Evolutionary conservation across 2,888 invertebrate species (phyloP), one percentile per base, ranked within the genome.

Genomic region (Thymelicus sylvestris): DNA sequence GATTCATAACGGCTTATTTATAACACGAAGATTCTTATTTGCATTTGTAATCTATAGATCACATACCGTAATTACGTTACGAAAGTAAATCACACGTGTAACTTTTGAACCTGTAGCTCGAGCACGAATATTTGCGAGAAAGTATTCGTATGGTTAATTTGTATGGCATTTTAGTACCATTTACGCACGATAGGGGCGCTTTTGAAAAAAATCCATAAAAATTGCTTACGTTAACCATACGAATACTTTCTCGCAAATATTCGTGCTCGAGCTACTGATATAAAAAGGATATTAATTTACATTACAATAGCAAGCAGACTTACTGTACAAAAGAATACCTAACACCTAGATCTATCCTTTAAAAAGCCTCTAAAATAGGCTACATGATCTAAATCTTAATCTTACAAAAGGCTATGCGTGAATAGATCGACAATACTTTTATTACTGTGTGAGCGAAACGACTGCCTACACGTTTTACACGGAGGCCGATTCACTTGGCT

Each of bases 401-500:
- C 31, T 12, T 4, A 24, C 24, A 31, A 31, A 57, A 31, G 12
- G 31, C 24, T 12, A 31, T 6, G 13, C 12, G 24, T 8, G 50
- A 52, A 19, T 15, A 52, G 50, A 7, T 15, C 50, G 19, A 52
- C 15, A 57, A 31, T 24, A 57, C 31, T 24, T 31, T 12, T 13
- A 31, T 31, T 10, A 47, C 5, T 24, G 13, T 24, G 47, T 47
- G n/a, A 62, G 62, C 31, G 13, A 13, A 31, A 48, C 31, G 6
- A 12, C 63, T 0, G 13, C 63, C 63, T 31, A 31, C 12, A 44
- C 24, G 10, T 41, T 48, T 15, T 44, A 44, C 7, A 10, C 41
- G 24, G 63, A 63, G 63, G 63, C 63, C 63, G 63, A 63, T 63
- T 31, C 63, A 47, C 63, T 24, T 48, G 63, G 48, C 31, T 63